Base-by-base conservation (phyloP, 2,888 invertebrate species). In the Hecatera dysodea region DNA sequence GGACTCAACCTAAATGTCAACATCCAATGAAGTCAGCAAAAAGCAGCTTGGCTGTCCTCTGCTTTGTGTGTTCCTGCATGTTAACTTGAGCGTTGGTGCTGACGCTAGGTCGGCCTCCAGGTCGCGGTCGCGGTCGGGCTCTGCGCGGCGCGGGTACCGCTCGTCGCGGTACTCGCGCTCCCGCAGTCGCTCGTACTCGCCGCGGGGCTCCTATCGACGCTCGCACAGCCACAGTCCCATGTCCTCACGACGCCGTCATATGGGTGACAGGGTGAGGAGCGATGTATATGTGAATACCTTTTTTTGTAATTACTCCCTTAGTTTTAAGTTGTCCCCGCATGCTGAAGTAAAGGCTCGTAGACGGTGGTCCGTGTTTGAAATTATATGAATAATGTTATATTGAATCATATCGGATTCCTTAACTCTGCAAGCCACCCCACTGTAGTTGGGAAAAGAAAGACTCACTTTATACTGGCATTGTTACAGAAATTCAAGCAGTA, bases 191-290 rank as follows among this genome's bases (percentile, higher is more conserved):
- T 97, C 97, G 55, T 97, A 97, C 90, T 97, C 97, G 33, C 97
- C 96, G 19, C 93, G 95, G 71, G 95, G 97, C 76, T 96, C 97
- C 65, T 97, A 97, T 86, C 96, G 96, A 83, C 96, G 97, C 87
- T 96, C 97, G 57, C 97, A 97, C 93, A 97, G 98, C 75, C 97
- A 97, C 89, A 98, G 98, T 90, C 98, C 98, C 33, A 98, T 98
- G 98, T 98, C 98, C 46, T 97, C 97, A 81, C 96, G 98, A 75
- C 96, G 98, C 84, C 96, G 98, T 56, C 98, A 98, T 92, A 95
- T 97, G 76, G 98, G 98, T 79, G 98, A 97, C 90, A 96, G 98
- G 93, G 97, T 97, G 94, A 96, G 93, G 85, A 81, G 86, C 61
- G 82, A 82, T 78, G 83, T 82, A 86, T 89, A 86, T 87, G 85